Evolutionary conservation across 2,797 vertebrate species (phyloP), one percentile per base, ranked within the genome.

Genomic region (Argya squamiceps): DNA sequence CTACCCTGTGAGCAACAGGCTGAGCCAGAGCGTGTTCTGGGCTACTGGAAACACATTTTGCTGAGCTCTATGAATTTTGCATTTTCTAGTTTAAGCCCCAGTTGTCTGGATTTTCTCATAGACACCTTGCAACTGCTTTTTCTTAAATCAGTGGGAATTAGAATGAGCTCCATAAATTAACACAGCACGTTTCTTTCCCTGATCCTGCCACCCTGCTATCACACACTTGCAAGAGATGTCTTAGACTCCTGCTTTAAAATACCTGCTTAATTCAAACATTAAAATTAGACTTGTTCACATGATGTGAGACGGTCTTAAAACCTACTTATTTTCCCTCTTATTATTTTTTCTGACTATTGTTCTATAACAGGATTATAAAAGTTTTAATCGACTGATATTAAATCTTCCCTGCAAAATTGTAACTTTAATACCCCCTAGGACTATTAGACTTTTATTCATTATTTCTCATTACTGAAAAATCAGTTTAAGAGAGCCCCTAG

Each of bases 401-500:
- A 93, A 88, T 94, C 77, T 90, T 84, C 56, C 41, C 58, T 50
- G 49, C 37, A 84, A 96, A 95, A 88, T 5, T 36, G 37, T 78
- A 94, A 92, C 65, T 94, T 91, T 78, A 88, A 94, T 93, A 78
- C 37, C 59, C 36, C 32, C 55, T 52, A 88, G 84, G 89, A 85
- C 76, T 75, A 71, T 76, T 83, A 58, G 63, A 32, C 53, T 89
- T 92, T 92, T 71, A 90, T 93, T 95, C 58, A 86, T 92, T 94
- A 76, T 90, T 86, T 89, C 67, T 92, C 56, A 90, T 84, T 88
- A 90, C 76, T 84, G 83, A 93, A 86, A 94, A 93, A 82, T 73
- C 79, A 70, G 69, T 69, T 78, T 69, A 69, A 92, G 78, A 86
- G 79, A 15, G 41, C 24, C 88, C 80, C 56, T 56, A 44, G 63